Percentiles rank a stretch among this genome's conserved stretches.
Conservation (phyloP, 1,140 invertebrate genomes). For the Zaprionus gabonicus region DNA sequence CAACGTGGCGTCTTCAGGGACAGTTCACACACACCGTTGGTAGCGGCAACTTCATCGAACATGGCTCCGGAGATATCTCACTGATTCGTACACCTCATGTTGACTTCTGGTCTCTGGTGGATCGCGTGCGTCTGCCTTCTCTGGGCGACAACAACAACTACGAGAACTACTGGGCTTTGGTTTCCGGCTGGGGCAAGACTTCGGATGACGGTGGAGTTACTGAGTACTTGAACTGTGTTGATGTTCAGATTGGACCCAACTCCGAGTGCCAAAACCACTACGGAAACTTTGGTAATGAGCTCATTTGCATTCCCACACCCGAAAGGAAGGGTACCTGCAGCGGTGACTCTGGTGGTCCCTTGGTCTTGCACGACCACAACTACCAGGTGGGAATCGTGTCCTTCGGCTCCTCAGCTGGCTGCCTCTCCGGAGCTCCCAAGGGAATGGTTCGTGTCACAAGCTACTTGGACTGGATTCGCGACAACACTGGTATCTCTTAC, state of each 20-base stretch:
- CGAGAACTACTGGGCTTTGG: slow-evolving; percentile 47
- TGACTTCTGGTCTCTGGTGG: slow-evolving; percentile 58
- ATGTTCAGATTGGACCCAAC: slow-evolving; percentile 47
- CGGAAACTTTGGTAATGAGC: slow-evolving; percentile 41
- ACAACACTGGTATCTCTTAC: slow-evolving; percentile 57
- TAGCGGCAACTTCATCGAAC: slow-evolving; percentile 51
- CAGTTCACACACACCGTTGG: slow-evolving; percentile 51
- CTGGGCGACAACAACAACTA: slow-evolving; percentile 52
- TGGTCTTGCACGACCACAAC: slow-evolving; percentile 82
- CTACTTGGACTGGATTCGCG: slow-evolving; percentile 85
- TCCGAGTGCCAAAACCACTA: slow-evolving; percentile 33
- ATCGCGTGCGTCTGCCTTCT: slow-evolving; percentile 57
- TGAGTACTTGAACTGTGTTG: slow-evolving; percentile 54
- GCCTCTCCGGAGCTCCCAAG: slow-evolving; percentile 74
- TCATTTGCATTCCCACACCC: slow-evolving; percentile 65
- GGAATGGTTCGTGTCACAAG: slow-evolving; percentile 85
- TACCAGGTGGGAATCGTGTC: slow-evolving; percentile 56
- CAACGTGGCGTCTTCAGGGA: slow-evolving; percentile 58
- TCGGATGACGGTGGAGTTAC: slow-evolving; percentile 48
- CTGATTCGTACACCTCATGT: slow-evolving; percentile 59
- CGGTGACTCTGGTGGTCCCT: slow-evolving; percentile 86
- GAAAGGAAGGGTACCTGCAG: slow-evolving; percentile 71
- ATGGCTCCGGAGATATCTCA: slow-evolving; percentile 55
- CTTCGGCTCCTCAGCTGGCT: slow-evolving; percentile 18
- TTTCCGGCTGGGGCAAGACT: slow-evolving; percentile 63